Percentiles rank a stretch among this genome's conserved stretches.
These are phyloP conservation scores for Lophius americanus DNA, from an alignment of 2,797 vertebrate species.

Conservation along the genomic window DNA sequence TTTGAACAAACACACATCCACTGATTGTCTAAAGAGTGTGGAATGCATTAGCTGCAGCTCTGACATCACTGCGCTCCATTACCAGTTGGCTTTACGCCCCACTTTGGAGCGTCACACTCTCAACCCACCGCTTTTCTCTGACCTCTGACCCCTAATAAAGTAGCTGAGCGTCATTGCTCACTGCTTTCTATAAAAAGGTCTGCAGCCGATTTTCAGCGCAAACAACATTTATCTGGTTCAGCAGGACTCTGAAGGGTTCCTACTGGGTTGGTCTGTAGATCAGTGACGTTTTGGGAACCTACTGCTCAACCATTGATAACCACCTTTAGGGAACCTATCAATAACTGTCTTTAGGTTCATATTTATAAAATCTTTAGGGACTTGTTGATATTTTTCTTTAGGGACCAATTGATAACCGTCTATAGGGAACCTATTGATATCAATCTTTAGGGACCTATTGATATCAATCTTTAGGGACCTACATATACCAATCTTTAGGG, in stretches of 20 bases:
- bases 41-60: constrained; percentile 44
- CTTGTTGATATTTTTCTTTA: no score
- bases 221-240: not conserved
- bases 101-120: constrained; percentile 21
- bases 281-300: no score
- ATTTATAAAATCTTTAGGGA: no score
- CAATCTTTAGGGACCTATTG: no score
- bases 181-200: constrained; percentile 10
- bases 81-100: constrained; percentile 29
- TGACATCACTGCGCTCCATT: constrained; percentile 48
- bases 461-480: no score
- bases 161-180: not conserved
- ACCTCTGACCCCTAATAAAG: constrained; percentile 35
- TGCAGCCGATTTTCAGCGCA: not conserved
- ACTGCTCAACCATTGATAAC: no score
- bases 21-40: constrained; percentile 29
- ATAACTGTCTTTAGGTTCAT: no score
- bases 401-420: no score
- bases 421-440: no score
- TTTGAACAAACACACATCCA: constrained; percentile 21
- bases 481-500: no score
- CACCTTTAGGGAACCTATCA: no score
- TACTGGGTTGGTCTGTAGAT: no score
- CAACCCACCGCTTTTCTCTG: constrained; percentile 24
- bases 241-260: not conserved